phyloP scores from a whole-genome alignment of 2,888 invertebrate species.

The Hypena proboscidalis region DNA sequence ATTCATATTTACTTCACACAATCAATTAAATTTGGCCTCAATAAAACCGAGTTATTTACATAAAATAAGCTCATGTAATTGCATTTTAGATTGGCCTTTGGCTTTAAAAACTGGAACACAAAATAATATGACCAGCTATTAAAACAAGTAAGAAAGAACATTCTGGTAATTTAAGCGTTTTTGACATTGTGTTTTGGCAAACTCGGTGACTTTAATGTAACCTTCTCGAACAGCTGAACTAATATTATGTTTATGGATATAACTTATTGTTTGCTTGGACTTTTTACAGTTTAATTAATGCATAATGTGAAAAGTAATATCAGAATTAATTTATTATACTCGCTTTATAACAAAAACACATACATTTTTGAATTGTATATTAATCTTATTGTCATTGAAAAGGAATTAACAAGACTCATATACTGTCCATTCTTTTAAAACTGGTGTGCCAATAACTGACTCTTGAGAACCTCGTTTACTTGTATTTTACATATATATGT shows the following conservation, averaged over 20 bases:
- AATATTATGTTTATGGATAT: constrained; percentile 22
- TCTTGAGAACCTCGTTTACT: no score
- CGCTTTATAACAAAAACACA: no score
- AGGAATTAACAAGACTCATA: no score
- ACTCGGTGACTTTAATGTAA: constrained; percentile 31
- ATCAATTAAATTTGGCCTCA: constrained; percentile 19
- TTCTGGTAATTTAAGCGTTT: constrained; percentile 14
- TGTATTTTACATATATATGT: no score
- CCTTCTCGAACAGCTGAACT: constrained; percentile 27
- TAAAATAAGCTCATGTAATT: background rate
- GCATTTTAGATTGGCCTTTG: background rate
- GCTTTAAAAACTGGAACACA: no score
- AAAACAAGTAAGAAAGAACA: no score
- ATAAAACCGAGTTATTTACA: background rate
- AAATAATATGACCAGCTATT: no score
- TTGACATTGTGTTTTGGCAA: constrained; percentile 14
- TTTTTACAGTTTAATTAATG: constrained; percentile 10
- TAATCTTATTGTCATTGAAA: no score
- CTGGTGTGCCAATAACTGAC: no score
- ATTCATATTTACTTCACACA: constrained; percentile 20
- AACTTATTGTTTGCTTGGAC: constrained; percentile 16
- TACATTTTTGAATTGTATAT: no score
- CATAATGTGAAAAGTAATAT: background rate
- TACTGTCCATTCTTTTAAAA: no score
- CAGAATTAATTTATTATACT: background rate